Evolutionary conservation across 2,113 vertebrate species (phyloP).

Genomic region (Eclectus roratus): DNA sequence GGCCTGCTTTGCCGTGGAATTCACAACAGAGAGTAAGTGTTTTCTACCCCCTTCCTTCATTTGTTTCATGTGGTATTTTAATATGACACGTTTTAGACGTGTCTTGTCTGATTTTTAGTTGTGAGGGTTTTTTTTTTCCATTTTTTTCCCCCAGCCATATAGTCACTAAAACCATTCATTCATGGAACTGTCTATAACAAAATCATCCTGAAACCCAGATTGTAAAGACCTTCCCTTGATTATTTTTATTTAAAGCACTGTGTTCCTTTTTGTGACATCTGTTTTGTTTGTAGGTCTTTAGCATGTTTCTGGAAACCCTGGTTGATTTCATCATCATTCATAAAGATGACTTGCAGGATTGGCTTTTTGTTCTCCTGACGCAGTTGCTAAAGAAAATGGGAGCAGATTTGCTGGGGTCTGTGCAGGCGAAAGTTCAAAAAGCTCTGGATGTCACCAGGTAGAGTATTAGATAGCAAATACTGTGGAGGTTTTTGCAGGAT

Average conservation of each 20-base stretch:
- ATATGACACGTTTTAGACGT: neutral
- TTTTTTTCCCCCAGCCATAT: neutral
- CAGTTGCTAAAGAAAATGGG: conserved; percentile 99
- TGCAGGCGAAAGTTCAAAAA: conserved; percentile 98
- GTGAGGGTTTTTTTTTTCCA: neutral
- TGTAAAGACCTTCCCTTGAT: neutral
- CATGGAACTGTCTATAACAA: conserved; percentile 9
- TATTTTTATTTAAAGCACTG: neutral
- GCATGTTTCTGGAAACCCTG: conserved; percentile 98
- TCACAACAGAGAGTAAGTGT: conserved; percentile 99
- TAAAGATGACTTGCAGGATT: conserved; percentile 96
- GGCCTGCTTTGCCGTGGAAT: conserved; percentile 93
- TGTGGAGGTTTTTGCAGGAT: neutral
- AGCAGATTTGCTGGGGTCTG: conserved; percentile 94
- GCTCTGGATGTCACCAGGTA: conserved; percentile 96
- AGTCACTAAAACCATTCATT: conserved; percentile 33
- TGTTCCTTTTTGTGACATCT: neutral
- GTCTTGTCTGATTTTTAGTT: neutral
- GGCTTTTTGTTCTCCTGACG: conserved; percentile 97
- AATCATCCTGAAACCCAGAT: neutral
- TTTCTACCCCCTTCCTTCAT: conserved; percentile 50
- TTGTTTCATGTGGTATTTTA: conserved; percentile 34
- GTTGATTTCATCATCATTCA: conserved; percentile 97
- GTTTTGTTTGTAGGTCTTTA: conserved; percentile 85
- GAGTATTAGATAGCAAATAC: neutral